Evolutionary conservation across 1,140 invertebrate species (phyloP).

Genomic region (Teleopsis dalmanni): DNA sequence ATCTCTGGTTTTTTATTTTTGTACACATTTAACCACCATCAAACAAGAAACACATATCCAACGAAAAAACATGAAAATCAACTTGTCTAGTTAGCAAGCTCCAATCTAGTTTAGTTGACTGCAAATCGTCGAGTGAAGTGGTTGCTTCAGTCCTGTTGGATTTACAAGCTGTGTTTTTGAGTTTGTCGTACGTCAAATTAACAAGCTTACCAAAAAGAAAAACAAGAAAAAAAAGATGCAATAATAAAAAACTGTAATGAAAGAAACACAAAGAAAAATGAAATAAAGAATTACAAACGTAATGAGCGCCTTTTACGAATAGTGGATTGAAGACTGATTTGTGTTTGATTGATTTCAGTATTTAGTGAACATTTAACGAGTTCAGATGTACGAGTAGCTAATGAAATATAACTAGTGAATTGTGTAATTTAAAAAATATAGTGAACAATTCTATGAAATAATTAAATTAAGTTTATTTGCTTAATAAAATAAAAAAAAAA

Average conservation of each 20-base stretch:
- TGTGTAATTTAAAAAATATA: too few relatives aligned
- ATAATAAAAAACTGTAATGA: conserved; percentile 7
- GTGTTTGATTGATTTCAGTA: conserved; percentile 12
- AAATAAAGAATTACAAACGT: background rate
- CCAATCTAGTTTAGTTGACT: conserved; percentile 45
- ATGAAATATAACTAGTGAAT: too few relatives aligned
- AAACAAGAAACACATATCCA: conserved; percentile 27
- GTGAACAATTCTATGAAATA: background rate
- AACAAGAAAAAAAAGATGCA: background rate
- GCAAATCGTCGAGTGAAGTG: conserved; percentile 42
- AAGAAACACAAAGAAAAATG: background rate
- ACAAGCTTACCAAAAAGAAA: conserved; percentile 6
- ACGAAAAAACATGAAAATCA: conserved; percentile 41
- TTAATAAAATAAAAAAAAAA: too few relatives aligned
- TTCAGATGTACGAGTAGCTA: background rate
- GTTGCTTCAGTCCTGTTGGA: conserved; percentile 25
- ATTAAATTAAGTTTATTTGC: background rate
- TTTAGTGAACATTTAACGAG: conserved; percentile 8
- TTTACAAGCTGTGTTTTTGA: background rate
- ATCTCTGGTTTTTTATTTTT: too few relatives aligned
- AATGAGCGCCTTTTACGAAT: background rate
- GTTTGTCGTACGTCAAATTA: conserved; percentile 10
- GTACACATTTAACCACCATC: conserved; percentile 36
- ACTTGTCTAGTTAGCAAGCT: conserved; percentile 46
- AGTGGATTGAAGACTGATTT: conserved; percentile 8